Evolutionary conservation across 1,140 invertebrate species (phyloP).

Genomic region (Drosophila bipectinata): DNA sequence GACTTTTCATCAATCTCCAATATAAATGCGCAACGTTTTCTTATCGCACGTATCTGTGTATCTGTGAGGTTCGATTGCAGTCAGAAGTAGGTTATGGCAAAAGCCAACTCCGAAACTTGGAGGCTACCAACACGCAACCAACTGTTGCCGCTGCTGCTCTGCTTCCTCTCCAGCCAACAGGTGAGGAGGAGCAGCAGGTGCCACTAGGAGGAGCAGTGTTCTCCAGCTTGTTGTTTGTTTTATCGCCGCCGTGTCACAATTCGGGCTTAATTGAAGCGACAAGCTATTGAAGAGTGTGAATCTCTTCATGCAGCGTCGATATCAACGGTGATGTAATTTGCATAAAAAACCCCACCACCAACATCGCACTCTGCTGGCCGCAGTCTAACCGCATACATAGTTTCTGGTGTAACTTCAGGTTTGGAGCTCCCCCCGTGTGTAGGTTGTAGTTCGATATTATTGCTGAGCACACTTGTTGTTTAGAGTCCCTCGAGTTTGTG

Average conservation of each 20-base stretch:
- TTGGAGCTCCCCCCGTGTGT: conserved; percentile 49
- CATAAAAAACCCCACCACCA: conserved; percentile 63
- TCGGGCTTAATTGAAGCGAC: conserved; percentile 67
- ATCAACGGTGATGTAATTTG: conserved; percentile 74
- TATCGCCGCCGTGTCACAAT: conserved; percentile 55
- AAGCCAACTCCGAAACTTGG: too few relatives aligned
- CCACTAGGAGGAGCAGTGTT: conserved; percentile 1
- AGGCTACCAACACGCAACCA: conserved; percentile 60
- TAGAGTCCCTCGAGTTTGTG: conserved; percentile 31
- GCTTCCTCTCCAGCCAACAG: conserved; percentile 1
- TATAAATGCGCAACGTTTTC: conserved; percentile 77
- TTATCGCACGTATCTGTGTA: conserved; percentile 52
- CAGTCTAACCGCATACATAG: conserved; percentile 60
- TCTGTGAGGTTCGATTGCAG: conserved; percentile 53
- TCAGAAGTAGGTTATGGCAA: conserved; percentile 71
- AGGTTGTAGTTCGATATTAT: conserved; percentile 27
- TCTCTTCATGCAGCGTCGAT: conserved; percentile 30
- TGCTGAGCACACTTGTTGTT: conserved; percentile 34
- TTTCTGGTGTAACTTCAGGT: conserved; percentile 73
- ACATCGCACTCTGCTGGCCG: not conserved
- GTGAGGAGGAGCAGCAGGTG: not conserved
- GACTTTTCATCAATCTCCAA: conserved; percentile 52
- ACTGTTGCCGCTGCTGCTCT: conserved; percentile 45
- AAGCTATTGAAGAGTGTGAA: conserved; percentile 60
- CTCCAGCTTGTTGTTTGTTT: conserved; percentile 46